These are phyloP conservation scores for Squalus acanthias DNA, from an alignment of 2,797 vertebrate species.

Conservation along the genomic window DNA sequence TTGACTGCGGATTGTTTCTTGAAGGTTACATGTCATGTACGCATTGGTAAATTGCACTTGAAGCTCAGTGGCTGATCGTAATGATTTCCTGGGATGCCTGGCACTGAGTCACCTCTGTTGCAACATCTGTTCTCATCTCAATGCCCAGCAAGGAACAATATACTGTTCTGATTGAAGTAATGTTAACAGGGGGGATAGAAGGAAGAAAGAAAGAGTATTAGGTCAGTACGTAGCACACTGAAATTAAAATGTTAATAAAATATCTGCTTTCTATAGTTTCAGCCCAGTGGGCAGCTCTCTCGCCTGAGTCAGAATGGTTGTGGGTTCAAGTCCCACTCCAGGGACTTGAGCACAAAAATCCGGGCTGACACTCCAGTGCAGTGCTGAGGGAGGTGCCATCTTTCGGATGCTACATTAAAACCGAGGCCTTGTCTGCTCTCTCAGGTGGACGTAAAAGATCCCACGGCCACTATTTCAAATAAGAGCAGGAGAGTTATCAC, in stretches of 20 bases:
- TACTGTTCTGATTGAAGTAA: not conserved
- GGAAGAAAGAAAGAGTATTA: not conserved
- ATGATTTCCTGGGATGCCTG: not conserved
- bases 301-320: too few relatives aligned
- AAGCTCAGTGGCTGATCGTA: not conserved
- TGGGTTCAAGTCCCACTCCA: too few relatives aligned
- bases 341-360: too few relatives aligned
- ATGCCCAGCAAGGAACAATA: not conserved
- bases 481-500: too few relatives aligned
- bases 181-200: not conserved
- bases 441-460: too few relatives aligned
- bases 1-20: slow-evolving; percentile 29
- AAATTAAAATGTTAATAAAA: not conserved
- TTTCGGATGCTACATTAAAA: too few relatives aligned
- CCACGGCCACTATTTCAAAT: too few relatives aligned
- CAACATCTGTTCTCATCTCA: slow-evolving; percentile 13
- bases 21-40: slow-evolving; percentile 36
- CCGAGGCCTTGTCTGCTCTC: too few relatives aligned
- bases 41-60: slow-evolving; percentile 33
- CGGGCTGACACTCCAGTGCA: too few relatives aligned
- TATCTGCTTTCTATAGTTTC: not conserved
- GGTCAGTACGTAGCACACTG: not conserved
- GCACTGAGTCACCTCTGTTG: slow-evolving; percentile 1
- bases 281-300: too few relatives aligned
- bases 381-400: too few relatives aligned